A percentile compares a stretch with the other conserved stretches of the same genome.
phyloP scores from a whole-genome alignment of 2,797 vertebrate species.

The Enteromius afrohamiltoni region DNA sequence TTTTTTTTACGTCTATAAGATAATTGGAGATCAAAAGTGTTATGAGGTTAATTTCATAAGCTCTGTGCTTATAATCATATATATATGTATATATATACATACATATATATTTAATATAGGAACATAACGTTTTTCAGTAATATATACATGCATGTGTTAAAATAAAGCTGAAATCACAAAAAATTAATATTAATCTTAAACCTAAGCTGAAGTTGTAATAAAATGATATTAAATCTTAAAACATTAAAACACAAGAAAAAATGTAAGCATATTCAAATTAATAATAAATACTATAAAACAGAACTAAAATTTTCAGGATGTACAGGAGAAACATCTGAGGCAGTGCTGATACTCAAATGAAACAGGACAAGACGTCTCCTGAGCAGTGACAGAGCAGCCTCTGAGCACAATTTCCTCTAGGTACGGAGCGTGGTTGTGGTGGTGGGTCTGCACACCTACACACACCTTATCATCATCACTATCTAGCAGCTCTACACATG shows the following conservation, averaged over 20 bases:
- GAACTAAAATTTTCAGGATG: neutral
- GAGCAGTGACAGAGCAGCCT: neutral
- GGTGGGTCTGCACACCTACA: constrained; percentile 7
- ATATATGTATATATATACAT: too few species aligned
- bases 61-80: neutral
- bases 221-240: too few species aligned
- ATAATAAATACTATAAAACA: neutral
- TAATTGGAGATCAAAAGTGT: neutral
- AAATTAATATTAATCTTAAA: too few species aligned
- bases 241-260: neutral
- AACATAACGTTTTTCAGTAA: too few species aligned
- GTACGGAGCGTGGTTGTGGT: neutral
- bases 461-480: neutral
- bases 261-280: neutral
- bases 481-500: constrained; percentile 12
- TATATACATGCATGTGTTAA: too few species aligned
- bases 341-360: neutral
- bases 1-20: too few species aligned
- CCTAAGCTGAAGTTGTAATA: too few species aligned
- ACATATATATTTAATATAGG: too few species aligned
- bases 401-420: neutral
- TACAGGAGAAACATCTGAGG: neutral
- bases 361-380: neutral
- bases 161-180: too few species aligned
- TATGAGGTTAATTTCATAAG: neutral